These are phyloP conservation scores for Clarias gariepinus DNA, from an alignment of 2,113 vertebrate genomes.

Conservation along the genomic window DNA sequence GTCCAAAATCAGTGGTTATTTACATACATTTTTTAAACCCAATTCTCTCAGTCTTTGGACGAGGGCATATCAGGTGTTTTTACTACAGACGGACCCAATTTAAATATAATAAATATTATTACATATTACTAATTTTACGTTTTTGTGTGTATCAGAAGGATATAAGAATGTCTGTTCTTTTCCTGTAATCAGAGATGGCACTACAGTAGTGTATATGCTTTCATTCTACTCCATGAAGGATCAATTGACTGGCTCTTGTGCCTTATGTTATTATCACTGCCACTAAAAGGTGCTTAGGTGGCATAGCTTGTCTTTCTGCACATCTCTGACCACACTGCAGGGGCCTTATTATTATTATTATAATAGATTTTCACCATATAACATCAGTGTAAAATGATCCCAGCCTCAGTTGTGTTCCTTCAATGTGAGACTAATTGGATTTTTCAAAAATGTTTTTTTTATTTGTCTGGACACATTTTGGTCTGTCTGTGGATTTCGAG, in stretches of 20 bases:
- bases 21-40: not conserved
- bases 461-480: conserved; percentile 47
- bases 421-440: not conserved
- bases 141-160: not conserved
- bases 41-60: not conserved
- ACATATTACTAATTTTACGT: not conserved
- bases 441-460: conserved; percentile 21
- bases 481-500: conserved; percentile 21
- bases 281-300: not conserved
- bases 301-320: conserved; percentile 9
- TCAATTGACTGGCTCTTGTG: not conserved
- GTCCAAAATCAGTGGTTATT: not conserved
- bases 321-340: not conserved
- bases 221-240: not conserved
- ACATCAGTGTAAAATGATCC: conserved; percentile 19
- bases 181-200: conserved; percentile 8
- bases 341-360: conserved; percentile 13
- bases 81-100: not conserved
- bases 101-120: not conserved
- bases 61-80: not conserved
- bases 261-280: not conserved
- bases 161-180: not conserved
- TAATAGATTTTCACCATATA: not conserved
- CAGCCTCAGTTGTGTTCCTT: not conserved
- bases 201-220: not conserved